A percentile compares a stretch with the other conserved stretches of the same genome.
Evolutionary conservation across 2,888 invertebrate genomes (phyloP).

Genomic region (Agonopterix arenella): DNA sequence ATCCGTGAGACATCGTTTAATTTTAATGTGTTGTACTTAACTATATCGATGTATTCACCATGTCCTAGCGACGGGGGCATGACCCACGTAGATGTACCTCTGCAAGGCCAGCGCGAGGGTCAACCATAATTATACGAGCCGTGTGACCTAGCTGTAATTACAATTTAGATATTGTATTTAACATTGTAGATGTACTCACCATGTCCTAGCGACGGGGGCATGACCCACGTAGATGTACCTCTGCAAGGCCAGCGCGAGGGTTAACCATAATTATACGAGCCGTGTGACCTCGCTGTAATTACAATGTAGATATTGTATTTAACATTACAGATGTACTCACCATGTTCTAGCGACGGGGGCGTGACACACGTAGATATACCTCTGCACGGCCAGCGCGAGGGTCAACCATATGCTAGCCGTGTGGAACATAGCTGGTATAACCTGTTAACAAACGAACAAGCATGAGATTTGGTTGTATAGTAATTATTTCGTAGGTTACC

Average conservation of each 20-base stretch:
- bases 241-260: too few species aligned
- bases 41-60: conserved; percentile 73
- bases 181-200: conserved; percentile 69
- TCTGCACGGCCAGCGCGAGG: conserved; percentile 91
- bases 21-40: too few species aligned
- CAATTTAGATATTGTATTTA: conserved; percentile 14
- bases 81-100: conserved; percentile 97
- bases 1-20: too few species aligned
- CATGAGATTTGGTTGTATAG: too few species aligned
- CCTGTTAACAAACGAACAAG: conserved; percentile 40
- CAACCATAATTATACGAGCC: conserved; percentile 93
- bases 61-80: conserved; percentile 91
- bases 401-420: conserved; percentile 97
- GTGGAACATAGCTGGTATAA: conserved; percentile 92
- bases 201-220: conserved; percentile 90
- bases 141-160: conserved; percentile 93
- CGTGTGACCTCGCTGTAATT: conserved; percentile 30
- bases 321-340: conserved; percentile 61
- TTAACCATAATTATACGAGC: conserved; percentile 58
- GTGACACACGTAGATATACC: conserved; percentile 97
- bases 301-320: not conserved
- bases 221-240: conserved; percentile 97
- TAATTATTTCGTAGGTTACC: too few species aligned
- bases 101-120: conserved; percentile 94
- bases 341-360: conserved; percentile 91